Conservation (phyloP, 2,888 invertebrate genomes). For the Seira ritae region DNA sequence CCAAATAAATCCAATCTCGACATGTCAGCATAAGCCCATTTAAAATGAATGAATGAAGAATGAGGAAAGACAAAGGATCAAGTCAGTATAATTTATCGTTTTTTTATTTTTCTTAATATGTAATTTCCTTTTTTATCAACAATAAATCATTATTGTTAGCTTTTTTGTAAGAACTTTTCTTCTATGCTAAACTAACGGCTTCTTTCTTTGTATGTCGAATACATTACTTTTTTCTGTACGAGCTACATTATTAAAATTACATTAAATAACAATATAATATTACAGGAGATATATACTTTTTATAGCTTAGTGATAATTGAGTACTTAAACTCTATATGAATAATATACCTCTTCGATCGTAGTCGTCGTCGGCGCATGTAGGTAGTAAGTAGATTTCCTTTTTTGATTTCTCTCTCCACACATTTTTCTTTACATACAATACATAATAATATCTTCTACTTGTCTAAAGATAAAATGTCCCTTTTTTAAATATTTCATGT, state of each 20-base stretch:
- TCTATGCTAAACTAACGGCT: conserved; percentile 59
- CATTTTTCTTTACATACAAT: conserved; percentile 8
- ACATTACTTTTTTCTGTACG: conserved; percentile 32
- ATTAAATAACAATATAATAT: no score
- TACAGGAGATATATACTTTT: conserved; percentile 25
- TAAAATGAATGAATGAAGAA: neutral
- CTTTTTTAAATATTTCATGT: neutral
- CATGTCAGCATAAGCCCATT: no score
- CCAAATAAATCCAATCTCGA: no score
- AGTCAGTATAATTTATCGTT: conserved; percentile 36
- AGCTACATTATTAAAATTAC: no score
- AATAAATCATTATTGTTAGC: conserved; percentile 60
- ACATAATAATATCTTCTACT: neutral
- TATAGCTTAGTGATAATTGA: conserved; percentile 57
- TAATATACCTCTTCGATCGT: conserved; percentile 44
- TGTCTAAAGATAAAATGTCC: neutral
- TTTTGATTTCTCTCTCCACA: conserved; percentile 42
- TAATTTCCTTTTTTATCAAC: conserved; percentile 61
- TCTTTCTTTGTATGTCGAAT: conserved; percentile 47
- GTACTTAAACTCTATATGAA: conserved; percentile 40
- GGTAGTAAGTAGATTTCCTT: conserved; percentile 39
- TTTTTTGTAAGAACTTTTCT: conserved; percentile 54
- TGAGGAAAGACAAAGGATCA: neutral
- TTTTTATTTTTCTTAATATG: conserved; percentile 54
- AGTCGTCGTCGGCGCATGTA: conserved; percentile 22